Conservation (phyloP, 2,888 invertebrate genomes). For the Plebejus melissa region DNA sequence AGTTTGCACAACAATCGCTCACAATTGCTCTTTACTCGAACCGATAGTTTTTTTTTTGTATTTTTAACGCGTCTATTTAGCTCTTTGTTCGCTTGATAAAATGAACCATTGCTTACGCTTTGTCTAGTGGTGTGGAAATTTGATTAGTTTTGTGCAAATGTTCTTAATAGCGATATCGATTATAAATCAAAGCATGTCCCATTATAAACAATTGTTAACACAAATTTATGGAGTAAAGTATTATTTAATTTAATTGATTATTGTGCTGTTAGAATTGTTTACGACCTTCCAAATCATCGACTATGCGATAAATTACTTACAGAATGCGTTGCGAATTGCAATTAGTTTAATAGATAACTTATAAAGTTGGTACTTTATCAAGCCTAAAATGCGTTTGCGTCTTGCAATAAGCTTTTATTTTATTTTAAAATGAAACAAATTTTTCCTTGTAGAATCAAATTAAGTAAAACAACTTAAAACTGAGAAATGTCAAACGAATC, state of each 20-base stretch:
- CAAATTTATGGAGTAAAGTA: constrained; percentile 34
- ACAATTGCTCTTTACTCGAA: constrained; percentile 70
- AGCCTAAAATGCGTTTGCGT: not conserved
- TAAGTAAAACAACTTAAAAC: not conserved
- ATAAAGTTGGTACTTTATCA: not conserved
- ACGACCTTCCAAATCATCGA: constrained; percentile 22
- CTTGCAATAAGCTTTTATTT: not conserved
- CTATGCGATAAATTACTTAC: not conserved
- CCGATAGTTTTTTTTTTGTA: constrained; percentile 65
- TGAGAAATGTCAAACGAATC: not conserved
- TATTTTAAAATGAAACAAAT: not conserved
- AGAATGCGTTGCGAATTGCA: constrained; percentile 2
- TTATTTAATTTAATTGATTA: constrained; percentile 28
- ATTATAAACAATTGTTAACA: constrained; percentile 34
- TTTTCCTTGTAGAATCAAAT: not conserved
- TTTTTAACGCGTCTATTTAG: constrained; percentile 63
- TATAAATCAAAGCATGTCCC: constrained; percentile 57
- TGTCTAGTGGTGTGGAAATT: constrained; percentile 71
- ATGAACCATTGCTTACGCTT: constrained; percentile 48
- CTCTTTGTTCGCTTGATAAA: constrained; percentile 52
- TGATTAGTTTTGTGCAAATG: constrained; percentile 72
- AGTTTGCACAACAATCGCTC: constrained; percentile 73
- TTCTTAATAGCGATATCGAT: constrained; percentile 52
- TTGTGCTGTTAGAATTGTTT: constrained; percentile 16
- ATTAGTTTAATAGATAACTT: not conserved